Base-by-base conservation (phyloP, 1,140 invertebrate species). In the Leptinotarsa defecta region DNA sequence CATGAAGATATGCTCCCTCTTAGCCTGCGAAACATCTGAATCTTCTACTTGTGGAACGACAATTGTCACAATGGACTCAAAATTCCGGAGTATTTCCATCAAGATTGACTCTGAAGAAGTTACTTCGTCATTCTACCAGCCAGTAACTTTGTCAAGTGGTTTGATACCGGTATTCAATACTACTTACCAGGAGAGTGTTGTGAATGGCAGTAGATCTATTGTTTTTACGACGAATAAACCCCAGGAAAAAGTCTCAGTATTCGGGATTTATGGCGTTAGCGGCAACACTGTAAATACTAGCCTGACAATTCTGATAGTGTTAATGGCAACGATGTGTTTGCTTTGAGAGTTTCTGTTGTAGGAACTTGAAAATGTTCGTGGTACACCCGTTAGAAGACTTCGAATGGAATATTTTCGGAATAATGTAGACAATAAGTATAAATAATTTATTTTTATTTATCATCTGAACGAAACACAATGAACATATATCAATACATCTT, bases 1-100 rank as follows among this genome's bases (percentile, higher is more conserved):
- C n/a, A 61, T 79, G 3, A 68, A 74, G 52, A 49, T 79, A n/a
- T 81, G 80, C 62, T 69, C n/a, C 52, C 27, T 81, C 13, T 1
- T 81, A 13, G 72, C 74, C 20, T 81, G 80, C 49, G 20, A 77
- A 17, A 73, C 24, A 20, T 61, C 79, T 13, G 68, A 77, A 8
- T 48, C 64, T 15, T 20, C 65, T 24, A 78, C 76, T 43, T 81
- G 80, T 72, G 80, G 78, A 19, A 61, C 48, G 13, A 70, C 70
- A 43, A 8, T 34, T 13, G 34, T 19, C 24, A 71, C 64, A 13
- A 71, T 57, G 48, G 73, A 74, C 48, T 79, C 80, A 6, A 72
- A 52, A 70, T 81, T 81, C 52, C 62, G 27, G 6, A 74, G 76
- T 48, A 81, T 81, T 17, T 68, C 72, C 20, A 71, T 79, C 15